A percentile compares a stretch with the other conserved stretches of the same genome.
phyloP scores from a whole-genome alignment of 35 echinoderm and acorn worm genomes.

The Patiria miniata region DNA sequence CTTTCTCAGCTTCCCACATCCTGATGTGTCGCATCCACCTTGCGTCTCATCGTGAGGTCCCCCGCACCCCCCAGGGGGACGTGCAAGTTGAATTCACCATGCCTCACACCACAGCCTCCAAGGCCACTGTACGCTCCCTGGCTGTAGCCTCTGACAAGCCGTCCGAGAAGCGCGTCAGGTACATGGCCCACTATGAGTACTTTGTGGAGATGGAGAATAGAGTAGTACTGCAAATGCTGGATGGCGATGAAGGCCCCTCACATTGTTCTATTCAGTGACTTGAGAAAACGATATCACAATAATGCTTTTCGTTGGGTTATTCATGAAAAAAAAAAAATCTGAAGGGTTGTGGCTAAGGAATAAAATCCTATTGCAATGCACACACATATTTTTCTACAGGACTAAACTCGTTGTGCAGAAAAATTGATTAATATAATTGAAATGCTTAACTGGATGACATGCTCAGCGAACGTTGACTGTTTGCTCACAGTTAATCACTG shows the following conservation, averaged over 20 bases:
- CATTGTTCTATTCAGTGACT: too few species aligned
- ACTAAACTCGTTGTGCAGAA: too few species aligned
- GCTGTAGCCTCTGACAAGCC: slow-evolving; percentile 76
- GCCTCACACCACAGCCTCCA: slow-evolving; percentile 87
- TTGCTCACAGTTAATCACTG: too few species aligned
- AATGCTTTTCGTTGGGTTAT: too few species aligned
- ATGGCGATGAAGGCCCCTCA: neutral
- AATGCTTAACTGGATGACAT: too few species aligned
- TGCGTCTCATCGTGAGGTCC: slow-evolving; percentile 43
- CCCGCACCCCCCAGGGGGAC: slow-evolving; percentile 37
- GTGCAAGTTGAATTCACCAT: slow-evolving; percentile 82
- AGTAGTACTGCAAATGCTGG: slow-evolving; percentile 2
- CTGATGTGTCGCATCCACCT: slow-evolving; percentile 77
- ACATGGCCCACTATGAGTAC: slow-evolving; percentile 81
- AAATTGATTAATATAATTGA: too few species aligned
- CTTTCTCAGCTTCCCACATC: slow-evolving; percentile 72
- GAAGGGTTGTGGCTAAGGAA: too few species aligned
- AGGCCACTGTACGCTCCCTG: slow-evolving; percentile 78
- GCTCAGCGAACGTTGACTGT: too few species aligned
- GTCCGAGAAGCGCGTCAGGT: slow-evolving; percentile 75
- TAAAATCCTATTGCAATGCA: too few species aligned
- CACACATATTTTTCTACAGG: too few species aligned
- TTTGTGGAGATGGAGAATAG: slow-evolving; percentile 76
- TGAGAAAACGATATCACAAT: too few species aligned
- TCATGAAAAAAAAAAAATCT: too few species aligned